Percentiles rank a stretch among this genome's conserved stretches.
Conservation (phyloP, 2,113 vertebrate genomes). For the Meriones unguiculatus region DNA sequence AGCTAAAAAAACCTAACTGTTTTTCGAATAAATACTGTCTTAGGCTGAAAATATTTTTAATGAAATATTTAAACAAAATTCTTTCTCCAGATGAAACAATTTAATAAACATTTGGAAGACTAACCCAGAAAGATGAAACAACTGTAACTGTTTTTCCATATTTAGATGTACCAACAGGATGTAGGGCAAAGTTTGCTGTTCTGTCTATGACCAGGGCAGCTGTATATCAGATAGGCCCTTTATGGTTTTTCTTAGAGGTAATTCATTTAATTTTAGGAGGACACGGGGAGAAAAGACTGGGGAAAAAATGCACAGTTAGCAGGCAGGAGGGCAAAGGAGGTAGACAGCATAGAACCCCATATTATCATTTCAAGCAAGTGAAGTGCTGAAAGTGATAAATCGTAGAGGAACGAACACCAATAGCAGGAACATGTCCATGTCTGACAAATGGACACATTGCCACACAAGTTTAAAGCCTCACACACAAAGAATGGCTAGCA, state of each 20-base stretch:
- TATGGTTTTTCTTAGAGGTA: conserved; percentile 14
- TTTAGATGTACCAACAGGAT: background rate
- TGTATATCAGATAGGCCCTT: conserved; percentile 65
- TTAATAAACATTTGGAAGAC: conserved; percentile 33
- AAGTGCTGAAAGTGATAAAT: conserved; percentile 57
- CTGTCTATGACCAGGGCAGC: conserved; percentile 9
- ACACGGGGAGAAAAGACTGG: background rate
- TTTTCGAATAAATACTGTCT: conserved; percentile 74
- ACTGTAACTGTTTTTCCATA: conserved; percentile 34
- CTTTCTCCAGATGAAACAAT: conserved; percentile 54
- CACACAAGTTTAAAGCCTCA: background rate
- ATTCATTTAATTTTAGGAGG: conserved; percentile 68
- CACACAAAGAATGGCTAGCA: background rate
- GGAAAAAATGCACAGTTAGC: conserved; percentile 49
- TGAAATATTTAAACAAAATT: conserved; percentile 74
- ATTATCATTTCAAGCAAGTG: conserved; percentile 68
- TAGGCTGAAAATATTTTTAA: conserved; percentile 63
- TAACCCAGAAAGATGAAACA: background rate
- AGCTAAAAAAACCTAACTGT: conserved; percentile 67
- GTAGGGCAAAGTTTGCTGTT: background rate
- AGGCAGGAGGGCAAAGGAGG: conserved; percentile 45
- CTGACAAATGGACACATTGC: conserved; percentile 31
- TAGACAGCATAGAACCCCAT: background rate
- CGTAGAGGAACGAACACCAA: conserved; percentile 41
- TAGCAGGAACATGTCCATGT: conserved; percentile 37